phyloP scores from a whole-genome alignment of 2,113 vertebrate species.

The Indicator indicator region DNA sequence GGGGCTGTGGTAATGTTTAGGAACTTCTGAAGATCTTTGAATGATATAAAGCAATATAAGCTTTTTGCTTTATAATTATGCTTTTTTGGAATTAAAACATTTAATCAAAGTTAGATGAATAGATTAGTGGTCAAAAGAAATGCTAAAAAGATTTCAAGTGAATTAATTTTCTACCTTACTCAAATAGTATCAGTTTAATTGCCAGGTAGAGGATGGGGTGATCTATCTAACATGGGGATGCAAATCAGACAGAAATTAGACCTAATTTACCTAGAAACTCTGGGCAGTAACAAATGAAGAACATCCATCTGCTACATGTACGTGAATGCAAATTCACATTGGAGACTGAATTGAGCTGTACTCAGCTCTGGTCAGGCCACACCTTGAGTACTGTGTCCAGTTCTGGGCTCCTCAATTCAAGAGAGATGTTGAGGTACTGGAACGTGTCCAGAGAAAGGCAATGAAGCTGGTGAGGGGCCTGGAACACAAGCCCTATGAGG shows the following conservation, averaged over 20 bases:
- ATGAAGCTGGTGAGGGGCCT: too few relatives aligned
- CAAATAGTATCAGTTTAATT: not conserved
- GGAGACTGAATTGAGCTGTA: not conserved
- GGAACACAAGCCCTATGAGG: too few relatives aligned
- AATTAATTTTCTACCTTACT: not conserved
- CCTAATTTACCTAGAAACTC: not conserved
- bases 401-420: too few relatives aligned
- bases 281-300: not conserved
- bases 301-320: not conserved
- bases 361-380: too few relatives aligned
- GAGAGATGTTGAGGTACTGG: too few relatives aligned
- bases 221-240: not conserved
- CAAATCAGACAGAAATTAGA: not conserved
- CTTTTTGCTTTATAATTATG: not conserved
- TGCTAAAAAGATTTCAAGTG: not conserved
- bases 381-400: too few relatives aligned
- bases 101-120: not conserved
- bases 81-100: not conserved
- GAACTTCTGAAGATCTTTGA: not conserved
- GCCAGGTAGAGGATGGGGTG: not conserved
- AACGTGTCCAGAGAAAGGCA: too few relatives aligned
- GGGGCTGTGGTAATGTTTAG: not conserved
- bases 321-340: not conserved
- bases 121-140: not conserved
- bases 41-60: not conserved